phyloP scores from a whole-genome alignment of 2,113 vertebrate species.

The Daphoenositta chrysoptera region DNA sequence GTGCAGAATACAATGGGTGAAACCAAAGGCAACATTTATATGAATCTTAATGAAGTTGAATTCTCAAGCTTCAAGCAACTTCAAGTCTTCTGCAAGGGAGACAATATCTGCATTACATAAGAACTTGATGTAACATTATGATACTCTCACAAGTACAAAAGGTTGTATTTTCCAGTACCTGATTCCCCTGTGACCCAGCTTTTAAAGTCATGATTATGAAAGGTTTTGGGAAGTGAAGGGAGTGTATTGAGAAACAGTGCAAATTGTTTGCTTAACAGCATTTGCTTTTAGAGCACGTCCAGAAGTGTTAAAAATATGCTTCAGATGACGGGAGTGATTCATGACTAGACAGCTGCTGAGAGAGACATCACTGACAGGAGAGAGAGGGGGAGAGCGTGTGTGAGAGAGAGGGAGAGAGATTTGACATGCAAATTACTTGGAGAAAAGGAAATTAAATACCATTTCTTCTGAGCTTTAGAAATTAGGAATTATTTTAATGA shows the following conservation, averaged over 20 bases:
- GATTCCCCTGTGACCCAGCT: constrained; percentile 23
- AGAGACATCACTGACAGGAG: constrained; percentile 50
- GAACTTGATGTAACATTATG: background rate
- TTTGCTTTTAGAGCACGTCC: constrained; percentile 57
- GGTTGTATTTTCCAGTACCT: constrained; percentile 9
- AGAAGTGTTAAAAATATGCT: constrained; percentile 61
- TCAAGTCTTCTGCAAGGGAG: background rate
- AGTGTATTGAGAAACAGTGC: background rate
- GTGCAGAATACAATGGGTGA: background rate
- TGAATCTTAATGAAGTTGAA: constrained; percentile 44
- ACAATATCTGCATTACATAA: constrained; percentile 4
- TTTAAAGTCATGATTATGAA: constrained; percentile 12
- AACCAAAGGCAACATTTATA: constrained; percentile 29
- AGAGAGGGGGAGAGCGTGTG: background rate
- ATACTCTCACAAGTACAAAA: constrained; percentile 16
- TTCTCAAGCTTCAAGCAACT: background rate
- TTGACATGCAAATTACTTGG: constrained; percentile 49
- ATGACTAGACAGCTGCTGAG: constrained; percentile 51
- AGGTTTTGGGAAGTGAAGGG: background rate
- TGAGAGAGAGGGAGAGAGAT: background rate
- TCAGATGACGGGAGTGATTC: constrained; percentile 56
- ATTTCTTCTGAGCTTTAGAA: constrained; percentile 17
- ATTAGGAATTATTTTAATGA: constrained; percentile 26
- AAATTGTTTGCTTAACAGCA: constrained; percentile 23
- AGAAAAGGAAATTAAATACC: constrained; percentile 38